Base-by-base conservation (phyloP, 2,113 vertebrate genomes). In the Cynocephalus volans region DNA sequence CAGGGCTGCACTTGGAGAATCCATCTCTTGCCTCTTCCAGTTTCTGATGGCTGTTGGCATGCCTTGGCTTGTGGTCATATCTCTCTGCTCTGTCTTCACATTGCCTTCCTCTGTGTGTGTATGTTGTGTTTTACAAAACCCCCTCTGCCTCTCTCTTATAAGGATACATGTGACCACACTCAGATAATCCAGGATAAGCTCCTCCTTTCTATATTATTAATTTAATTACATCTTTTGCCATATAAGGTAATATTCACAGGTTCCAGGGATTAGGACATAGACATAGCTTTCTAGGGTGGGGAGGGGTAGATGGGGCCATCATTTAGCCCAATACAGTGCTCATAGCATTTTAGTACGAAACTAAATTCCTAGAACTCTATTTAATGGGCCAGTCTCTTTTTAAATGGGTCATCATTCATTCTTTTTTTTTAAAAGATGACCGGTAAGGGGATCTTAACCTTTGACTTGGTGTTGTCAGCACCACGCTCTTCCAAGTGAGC, bases 291-390 rank as follows among this genome's bases (percentile, higher is more conserved):
- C 13, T 10, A 10, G 54, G 31, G 14, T 33, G 6, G 50, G 14
- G 28, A 15, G 54, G 54, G 54, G 54, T 56, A 17, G 54, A 56
- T 54, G 18, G 58, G 14, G 48, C 56, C 52, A 60, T 56, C 31
- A 82, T 85, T 82, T 54, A 87, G 52, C 17, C 60, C 72, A 89
- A 31, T 69, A 87, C 5, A 76, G 24, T 93, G 75, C 13, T 86
- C 52, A 45, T 33, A 75, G 28, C 8, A 88, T 56, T 89, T 90
- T 45, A 95, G 33, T 88, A 48, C 24, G 65, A 62, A 88, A 84
- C n/a, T 89, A 75, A 89, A 89, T 95, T 88, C 48, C 84, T 89
- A 48, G 54, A 96, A 94, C 14, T 81, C 50, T 65, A 52, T 67
- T 64, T 93, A 82, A 77, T 69, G 52, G 36, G 23, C 31, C 54